Percentiles rank a stretch among this genome's conserved stretches.
Evolutionary conservation across 2,888 invertebrate species (phyloP).

Genomic region (Lasioglossum villosulum): DNA sequence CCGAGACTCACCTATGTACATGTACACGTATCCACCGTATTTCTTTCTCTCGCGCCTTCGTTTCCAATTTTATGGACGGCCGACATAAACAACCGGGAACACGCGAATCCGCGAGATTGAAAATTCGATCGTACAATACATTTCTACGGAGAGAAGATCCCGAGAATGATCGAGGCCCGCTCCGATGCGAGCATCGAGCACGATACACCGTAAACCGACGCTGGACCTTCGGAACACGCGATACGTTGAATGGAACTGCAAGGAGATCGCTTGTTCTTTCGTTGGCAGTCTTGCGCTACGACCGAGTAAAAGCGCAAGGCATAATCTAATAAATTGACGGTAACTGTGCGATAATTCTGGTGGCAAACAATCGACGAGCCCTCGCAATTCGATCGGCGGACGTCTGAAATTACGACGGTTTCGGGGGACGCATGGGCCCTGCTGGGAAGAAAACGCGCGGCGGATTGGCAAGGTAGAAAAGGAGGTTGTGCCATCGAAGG

Average conservation of each 20-base stretch:
- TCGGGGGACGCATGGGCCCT: not conserved
- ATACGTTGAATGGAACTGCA: not conserved
- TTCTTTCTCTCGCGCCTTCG: conserved; percentile 4
- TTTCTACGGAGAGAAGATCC: not conserved
- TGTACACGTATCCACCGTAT: not conserved
- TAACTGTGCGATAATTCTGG: not conserved
- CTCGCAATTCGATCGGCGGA: not conserved
- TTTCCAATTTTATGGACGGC: conserved; percentile 40
- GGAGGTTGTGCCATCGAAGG: conserved; percentile 74
- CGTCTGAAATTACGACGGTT: conserved; percentile 38
- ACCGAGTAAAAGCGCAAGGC: not conserved
- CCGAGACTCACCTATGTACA: not conserved
- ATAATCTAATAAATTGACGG: not conserved
- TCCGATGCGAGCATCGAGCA: not conserved
- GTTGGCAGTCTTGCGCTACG: not conserved
- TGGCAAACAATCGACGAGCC: not conserved
- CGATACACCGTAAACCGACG: not conserved
- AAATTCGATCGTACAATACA: conserved; percentile 12
- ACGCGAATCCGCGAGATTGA: conserved; percentile 23
- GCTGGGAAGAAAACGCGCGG: conserved; percentile 53
- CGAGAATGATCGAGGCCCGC: not conserved
- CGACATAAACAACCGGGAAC: conserved; percentile 23
- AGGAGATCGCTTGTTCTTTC: not conserved
- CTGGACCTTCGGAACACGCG: not conserved
- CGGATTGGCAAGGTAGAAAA: conserved; percentile 50